These are phyloP conservation scores for Tachina fera DNA, from an alignment of 2,888 invertebrate species.

Conservation along the genomic window DNA sequence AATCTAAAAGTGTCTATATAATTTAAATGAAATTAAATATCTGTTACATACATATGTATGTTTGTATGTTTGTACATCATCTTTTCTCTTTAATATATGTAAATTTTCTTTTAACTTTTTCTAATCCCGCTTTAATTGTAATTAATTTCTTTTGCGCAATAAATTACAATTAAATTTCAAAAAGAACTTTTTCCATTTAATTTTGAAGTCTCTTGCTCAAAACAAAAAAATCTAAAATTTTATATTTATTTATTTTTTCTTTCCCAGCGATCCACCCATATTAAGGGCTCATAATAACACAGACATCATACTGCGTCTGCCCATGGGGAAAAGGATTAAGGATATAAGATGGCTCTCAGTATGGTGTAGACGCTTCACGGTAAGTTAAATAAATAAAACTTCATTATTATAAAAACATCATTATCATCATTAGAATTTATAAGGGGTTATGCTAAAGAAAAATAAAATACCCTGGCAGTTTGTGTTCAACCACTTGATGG, in stretches of 20 bases:
- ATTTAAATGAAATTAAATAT: background rate
- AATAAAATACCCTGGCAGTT: too few relatives aligned
- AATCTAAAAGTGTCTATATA: background rate
- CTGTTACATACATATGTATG: too few relatives aligned
- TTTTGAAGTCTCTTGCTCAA: constrained; percentile 22
- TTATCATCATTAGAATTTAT: background rate
- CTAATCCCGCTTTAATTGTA: constrained; percentile 19
- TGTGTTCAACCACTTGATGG: too few relatives aligned
- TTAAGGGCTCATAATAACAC: constrained; percentile 89
- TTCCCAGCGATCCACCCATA: constrained; percentile 91
- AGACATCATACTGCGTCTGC: constrained; percentile 92
- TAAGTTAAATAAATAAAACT: constrained; percentile 79
- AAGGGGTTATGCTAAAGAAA: too few relatives aligned
- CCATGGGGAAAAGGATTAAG: constrained; percentile 91
- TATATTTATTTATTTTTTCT: constrained; percentile 72
- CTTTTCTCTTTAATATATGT: background rate
- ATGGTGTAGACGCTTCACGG: constrained; percentile 95
- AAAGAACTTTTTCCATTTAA: constrained; percentile 22
- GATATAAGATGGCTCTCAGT: constrained; percentile 96
- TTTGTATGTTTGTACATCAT: background rate
- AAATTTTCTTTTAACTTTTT: background rate
- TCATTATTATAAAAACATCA: background rate
- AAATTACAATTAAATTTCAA: constrained; percentile 47
- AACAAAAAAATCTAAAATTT: constrained; percentile 6
- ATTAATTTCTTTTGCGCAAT: constrained; percentile 36